Evolutionary conservation across 37 sponge, comb jelly and placozoan species (phyloP).

Genomic region (Theonella swinhoei): DNA sequence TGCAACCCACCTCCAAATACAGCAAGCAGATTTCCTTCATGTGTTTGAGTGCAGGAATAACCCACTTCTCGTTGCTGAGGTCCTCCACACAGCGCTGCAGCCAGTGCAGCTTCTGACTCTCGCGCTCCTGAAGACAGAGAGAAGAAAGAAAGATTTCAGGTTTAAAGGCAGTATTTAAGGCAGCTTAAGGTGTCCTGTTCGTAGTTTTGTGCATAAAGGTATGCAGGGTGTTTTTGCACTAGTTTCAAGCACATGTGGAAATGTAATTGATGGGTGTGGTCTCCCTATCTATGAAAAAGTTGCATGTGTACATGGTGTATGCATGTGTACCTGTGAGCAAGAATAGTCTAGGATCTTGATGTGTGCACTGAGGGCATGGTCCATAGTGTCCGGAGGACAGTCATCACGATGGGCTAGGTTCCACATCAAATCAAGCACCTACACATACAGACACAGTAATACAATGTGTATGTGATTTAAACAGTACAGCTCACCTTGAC

Average conservation of each 20-base stretch:
- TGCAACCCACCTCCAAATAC: slow-evolving; percentile 71
- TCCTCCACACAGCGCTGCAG: slow-evolving; percentile 81
- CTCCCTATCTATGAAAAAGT: no score
- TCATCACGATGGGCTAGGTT: slow-evolving; percentile 87
- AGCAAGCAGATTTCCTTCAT: slow-evolving; percentile 85
- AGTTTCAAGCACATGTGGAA: no score
- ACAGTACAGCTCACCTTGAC: slow-evolving; percentile 64
- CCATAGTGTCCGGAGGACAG: slow-evolving; percentile 93
- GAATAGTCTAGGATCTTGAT: slow-evolving; percentile 97
- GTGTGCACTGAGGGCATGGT: slow-evolving; percentile 93
- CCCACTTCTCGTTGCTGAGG: slow-evolving; percentile 76
- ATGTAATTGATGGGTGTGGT: no score
- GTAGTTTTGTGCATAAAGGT: no score
- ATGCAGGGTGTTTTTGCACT: no score
- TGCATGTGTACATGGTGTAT: no score
- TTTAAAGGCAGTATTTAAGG: no score
- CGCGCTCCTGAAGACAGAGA: slow-evolving; percentile 67
- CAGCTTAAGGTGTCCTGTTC: no score
- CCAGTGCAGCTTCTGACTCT: slow-evolving; percentile 86
- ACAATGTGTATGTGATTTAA: no score
- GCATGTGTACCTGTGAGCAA: slow-evolving; percentile 95
- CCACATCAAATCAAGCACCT: slow-evolving; percentile 95
- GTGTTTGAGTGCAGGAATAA: slow-evolving; percentile 91
- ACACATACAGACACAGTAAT: not conserved
- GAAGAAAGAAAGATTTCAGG: no score